Evolutionary conservation across 2,113 vertebrate genomes (phyloP).

Genomic region (Abramis brama): DNA sequence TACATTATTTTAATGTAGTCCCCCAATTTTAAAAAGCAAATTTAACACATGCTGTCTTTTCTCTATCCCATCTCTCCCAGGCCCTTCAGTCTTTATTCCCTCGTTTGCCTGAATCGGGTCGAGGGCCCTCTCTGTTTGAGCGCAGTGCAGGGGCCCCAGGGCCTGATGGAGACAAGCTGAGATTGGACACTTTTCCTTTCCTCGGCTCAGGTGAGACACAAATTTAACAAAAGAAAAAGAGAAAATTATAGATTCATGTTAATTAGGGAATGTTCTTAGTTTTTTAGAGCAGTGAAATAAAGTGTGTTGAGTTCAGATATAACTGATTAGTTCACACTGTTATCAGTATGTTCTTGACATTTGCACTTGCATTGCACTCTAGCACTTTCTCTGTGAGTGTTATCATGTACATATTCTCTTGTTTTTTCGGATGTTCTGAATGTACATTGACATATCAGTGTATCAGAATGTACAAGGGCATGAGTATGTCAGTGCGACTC

Average conservation of each 20-base stretch:
- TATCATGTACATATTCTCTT: conserved; percentile 43
- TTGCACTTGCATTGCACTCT: neutral
- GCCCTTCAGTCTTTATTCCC: conserved; percentile 89
- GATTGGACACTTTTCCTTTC: conserved; percentile 86
- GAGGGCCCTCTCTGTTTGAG: conserved; percentile 80
- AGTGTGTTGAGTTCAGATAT: neutral
- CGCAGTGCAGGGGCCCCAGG: conserved; percentile 72
- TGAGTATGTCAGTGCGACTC: conserved; percentile 54
- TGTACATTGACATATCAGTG: conserved; percentile 42
- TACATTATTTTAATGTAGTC: no score
- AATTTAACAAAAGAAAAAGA: neutral
- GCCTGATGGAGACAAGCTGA: conserved; percentile 85
- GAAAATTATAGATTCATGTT: conserved; percentile 32
- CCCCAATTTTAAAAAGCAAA: no score
- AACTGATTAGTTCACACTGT: neutral
- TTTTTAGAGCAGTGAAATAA: neutral
- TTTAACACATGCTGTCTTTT: neutral
- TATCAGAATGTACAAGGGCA: conserved; percentile 66
- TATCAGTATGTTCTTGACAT: conserved; percentile 4
- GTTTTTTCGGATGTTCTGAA: conserved; percentile 26
- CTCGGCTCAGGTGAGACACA: conserved; percentile 79
- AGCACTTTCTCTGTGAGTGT: neutral
- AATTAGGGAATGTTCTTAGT: neutral
- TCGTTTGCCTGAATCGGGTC: conserved; percentile 81
- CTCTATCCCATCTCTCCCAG: conserved; percentile 65